Conservation (phyloP, 1,140 invertebrate genomes). For the Neotoxoptera formosana region DNA sequence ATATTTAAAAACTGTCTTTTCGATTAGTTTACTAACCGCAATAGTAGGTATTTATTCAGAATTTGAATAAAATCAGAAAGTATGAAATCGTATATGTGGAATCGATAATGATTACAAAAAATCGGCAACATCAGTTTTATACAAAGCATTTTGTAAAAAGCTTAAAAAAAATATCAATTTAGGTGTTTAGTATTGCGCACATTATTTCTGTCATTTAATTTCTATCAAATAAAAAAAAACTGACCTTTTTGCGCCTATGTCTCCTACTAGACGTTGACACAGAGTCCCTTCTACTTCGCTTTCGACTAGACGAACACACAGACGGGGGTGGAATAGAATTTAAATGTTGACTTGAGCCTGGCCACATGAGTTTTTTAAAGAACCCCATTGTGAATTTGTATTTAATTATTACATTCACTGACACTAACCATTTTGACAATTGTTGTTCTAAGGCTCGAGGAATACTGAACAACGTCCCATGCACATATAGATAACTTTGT, state of each 20-base stretch:
- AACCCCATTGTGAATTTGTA: slow-evolving; percentile 13
- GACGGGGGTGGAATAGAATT: not conserved
- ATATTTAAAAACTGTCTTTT: not conserved
- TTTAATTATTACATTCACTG: not conserved
- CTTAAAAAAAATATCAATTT: not conserved
- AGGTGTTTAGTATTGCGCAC: not conserved
- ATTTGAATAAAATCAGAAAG: not conserved
- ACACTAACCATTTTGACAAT: not conserved
- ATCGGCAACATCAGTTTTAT: not conserved
- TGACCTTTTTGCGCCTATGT: slow-evolving; percentile 52
- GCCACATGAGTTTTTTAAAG: slow-evolving; percentile 8
- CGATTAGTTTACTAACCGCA: too few relatives aligned
- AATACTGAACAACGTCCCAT: not conserved
- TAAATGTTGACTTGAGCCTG: too few relatives aligned
- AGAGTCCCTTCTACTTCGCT: slow-evolving; percentile 29
- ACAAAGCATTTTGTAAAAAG: not conserved
- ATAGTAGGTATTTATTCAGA: too few relatives aligned
- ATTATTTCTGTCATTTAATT: too few relatives aligned
- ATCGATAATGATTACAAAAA: not conserved
- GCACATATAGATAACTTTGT: not conserved
- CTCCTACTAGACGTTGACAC: slow-evolving; percentile 36
- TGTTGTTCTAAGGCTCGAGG: not conserved
- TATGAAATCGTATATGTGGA: not conserved
- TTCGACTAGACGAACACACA: slow-evolving; percentile 32
- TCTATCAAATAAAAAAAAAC: not conserved